Evolutionary conservation across 2,113 vertebrate species (phyloP), one percentile per base, ranked within the genome.

Genomic region (Alethe diademata): DNA sequence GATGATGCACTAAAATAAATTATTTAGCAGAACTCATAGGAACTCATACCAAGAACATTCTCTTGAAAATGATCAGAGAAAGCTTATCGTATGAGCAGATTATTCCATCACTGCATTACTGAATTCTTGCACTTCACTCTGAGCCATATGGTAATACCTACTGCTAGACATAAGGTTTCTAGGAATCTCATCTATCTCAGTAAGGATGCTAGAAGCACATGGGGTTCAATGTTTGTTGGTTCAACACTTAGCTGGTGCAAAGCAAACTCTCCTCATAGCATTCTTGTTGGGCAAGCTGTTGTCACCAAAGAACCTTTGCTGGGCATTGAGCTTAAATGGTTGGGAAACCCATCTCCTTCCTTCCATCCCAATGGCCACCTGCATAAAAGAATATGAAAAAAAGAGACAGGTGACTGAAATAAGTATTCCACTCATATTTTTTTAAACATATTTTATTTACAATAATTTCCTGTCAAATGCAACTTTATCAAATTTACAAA

Each of bases 121-220:
- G 93, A 95, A 91, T 90, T 90, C 73, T 95, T 96, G 71, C 93
- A 92, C 92, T 78, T 95, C 92, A n/a, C 64, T 94, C 56, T 67
- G 62, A 93, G 72, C 85, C 92, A 97, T 95, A 94, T 94, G 92
- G 90, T 83, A 94, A 73, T 95, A 82, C 67, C 75, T 96, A 96
- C 90, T 96, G 90, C 82, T 90, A 95, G 92, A 96, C 93, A 92
- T 88, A 96, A 92, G 84, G 86, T 95, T 96, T 94, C 92, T 92
- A 85, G 75, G 90, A 93, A 92, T 86, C 58, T 86, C 51, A 66
- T 88, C 86, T 92, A 92, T 56, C 78, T 93, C 82, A 58, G 45
- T 72, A 80, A 95, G 75, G 87, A 94, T 92, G 87, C 58, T 93
- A 66, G 75, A 93, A 96, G 78, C 90, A 96, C 87, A 91, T 86